Evolutionary conservation across 2,888 invertebrate genomes (phyloP).

Genomic region (Keiferia lycopersicella): DNA sequence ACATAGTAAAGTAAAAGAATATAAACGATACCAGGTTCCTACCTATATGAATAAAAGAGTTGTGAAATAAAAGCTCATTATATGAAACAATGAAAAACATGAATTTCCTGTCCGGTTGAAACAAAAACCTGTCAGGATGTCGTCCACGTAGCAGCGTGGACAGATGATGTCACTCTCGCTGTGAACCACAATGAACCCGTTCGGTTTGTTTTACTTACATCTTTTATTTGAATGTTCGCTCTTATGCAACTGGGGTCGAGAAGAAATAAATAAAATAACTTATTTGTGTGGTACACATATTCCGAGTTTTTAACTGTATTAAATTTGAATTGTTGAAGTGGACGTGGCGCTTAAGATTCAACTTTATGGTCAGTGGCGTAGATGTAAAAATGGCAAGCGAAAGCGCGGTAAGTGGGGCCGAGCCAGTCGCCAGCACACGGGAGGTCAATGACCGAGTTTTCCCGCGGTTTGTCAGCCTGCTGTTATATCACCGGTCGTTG

Average conservation of each 20-base stretch:
- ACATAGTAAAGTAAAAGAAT: no score
- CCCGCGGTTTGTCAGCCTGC: constrained; percentile 79
- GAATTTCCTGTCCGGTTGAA: constrained; percentile 14
- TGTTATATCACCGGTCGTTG: constrained; percentile 80
- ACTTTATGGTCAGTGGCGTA: constrained; percentile 60
- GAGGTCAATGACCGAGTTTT: constrained; percentile 82
- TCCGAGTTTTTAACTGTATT: constrained; percentile 34
- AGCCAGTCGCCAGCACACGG: constrained; percentile 37
- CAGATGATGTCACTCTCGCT: constrained; percentile 26
- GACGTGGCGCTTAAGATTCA: constrained; percentile 46
- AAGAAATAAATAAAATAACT: constrained; percentile 3
- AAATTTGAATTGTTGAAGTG: constrained; percentile 39
- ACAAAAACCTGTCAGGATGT: constrained; percentile 24
- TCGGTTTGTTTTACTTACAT: constrained; percentile 27
- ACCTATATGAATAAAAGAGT: not conserved
- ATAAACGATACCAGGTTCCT: not conserved
- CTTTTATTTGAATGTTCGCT: constrained; percentile 29
- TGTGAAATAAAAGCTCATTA: constrained; percentile 33
- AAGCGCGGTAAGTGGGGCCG: constrained; percentile 61
- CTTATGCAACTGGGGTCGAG: constrained; percentile 38
- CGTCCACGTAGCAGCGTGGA: constrained; percentile 22
- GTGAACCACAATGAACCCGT: constrained; percentile 19
- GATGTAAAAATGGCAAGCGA: constrained; percentile 72
- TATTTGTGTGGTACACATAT: constrained; percentile 42
- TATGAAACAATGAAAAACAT: constrained; percentile 35